Percentiles rank a stretch among this genome's conserved stretches.
phyloP scores from a whole-genome alignment of 2,888 invertebrate genomes.

The Patella ulyssiponensis region DNA sequence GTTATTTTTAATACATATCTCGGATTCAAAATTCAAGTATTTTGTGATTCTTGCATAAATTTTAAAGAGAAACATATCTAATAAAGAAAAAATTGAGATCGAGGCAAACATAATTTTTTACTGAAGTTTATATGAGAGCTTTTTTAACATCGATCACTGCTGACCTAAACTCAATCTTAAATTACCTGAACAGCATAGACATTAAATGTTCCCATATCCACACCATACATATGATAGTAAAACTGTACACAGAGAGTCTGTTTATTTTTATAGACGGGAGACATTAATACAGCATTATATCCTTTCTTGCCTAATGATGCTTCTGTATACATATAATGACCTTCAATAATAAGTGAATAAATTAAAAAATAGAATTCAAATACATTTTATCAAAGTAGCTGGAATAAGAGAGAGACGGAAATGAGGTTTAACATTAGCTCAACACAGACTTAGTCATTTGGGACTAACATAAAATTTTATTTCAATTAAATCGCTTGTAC shows the following conservation, averaged over 20 bases:
- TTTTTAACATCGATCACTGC: too few species aligned
- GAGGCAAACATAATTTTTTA: too few species aligned
- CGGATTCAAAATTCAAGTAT: background rate
- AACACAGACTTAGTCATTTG: too few species aligned
- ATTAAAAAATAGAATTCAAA: background rate
- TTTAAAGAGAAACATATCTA: too few species aligned
- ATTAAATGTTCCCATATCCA: conserved; percentile 54
- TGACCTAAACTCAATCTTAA: too few species aligned
- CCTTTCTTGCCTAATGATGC: conserved; percentile 76
- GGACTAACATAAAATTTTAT: too few species aligned
- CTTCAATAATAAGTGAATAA: conserved; percentile 31
- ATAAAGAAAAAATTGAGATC: too few species aligned
- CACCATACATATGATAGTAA: conserved; percentile 64
- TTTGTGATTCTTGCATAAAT: too few species aligned
- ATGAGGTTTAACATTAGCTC: too few species aligned
- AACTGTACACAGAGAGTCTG: conserved; percentile 53
- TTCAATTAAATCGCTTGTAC: too few species aligned
- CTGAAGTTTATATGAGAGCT: too few species aligned
- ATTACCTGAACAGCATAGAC: conserved; percentile 52
- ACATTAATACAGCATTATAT: conserved; percentile 48
- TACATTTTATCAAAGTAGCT: background rate
- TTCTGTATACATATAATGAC: conserved; percentile 76
- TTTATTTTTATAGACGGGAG: conserved; percentile 46
- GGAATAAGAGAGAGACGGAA: too few species aligned
- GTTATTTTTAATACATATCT: background rate